These are phyloP conservation scores for Shargacucullia verbasci DNA, from an alignment of 2,888 invertebrate species.

Conservation along the genomic window DNA sequence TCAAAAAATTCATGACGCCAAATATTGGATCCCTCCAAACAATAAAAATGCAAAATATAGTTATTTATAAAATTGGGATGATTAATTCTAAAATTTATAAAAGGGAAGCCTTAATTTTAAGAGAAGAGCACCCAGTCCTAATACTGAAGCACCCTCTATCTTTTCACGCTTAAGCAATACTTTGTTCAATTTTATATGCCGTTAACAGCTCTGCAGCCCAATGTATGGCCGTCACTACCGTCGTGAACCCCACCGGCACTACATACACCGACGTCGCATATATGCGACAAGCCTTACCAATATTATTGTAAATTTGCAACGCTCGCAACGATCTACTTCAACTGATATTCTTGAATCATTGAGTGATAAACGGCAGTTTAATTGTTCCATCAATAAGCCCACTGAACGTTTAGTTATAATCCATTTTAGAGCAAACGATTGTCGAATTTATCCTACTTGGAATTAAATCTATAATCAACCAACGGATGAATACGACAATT, in stretches of 20 bases:
- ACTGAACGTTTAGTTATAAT: conserved; percentile 5
- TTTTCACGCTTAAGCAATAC: conserved; percentile 59
- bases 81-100: conserved; percentile 66
- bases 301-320: conserved; percentile 28
- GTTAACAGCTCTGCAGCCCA: conserved; percentile 17
- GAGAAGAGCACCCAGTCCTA: conserved; percentile 75
- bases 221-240: conserved; percentile 13
- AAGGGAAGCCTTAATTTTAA: conserved; percentile 68
- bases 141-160: conserved; percentile 73
- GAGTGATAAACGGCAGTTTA: conserved; percentile 24
- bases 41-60: conserved; percentile 48
- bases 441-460: conserved; percentile 4
- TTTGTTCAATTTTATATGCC: conserved; percentile 55
- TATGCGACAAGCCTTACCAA: conserved; percentile 37
- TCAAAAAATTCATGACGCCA: conserved; percentile 1
- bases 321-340: background rate
- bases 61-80: conserved; percentile 44
- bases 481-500: background rate
- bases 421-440: conserved; percentile 12
- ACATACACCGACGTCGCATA: conserved; percentile 38
- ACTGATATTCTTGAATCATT: conserved; percentile 19
- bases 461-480: conserved; percentile 1
- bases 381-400: conserved; percentile 5
- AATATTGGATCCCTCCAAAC: conserved; percentile 42
- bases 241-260: conserved; percentile 13